These are phyloP conservation scores for Hippolais icterina DNA, from an alignment of 2,113 vertebrate genomes.

Conservation along the genomic window DNA sequence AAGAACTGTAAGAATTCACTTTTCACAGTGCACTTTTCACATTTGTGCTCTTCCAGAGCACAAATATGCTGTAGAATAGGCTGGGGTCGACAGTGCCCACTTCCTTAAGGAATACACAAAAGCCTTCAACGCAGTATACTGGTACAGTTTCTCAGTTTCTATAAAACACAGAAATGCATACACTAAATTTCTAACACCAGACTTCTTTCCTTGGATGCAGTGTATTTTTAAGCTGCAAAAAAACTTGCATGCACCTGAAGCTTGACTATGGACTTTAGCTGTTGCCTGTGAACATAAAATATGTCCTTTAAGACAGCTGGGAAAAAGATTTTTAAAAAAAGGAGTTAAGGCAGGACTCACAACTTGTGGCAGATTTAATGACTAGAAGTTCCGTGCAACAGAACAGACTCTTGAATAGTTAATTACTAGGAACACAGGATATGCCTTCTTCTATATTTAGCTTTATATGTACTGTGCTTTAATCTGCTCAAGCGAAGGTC, in stretches of 20 bases:
- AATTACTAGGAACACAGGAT: conserved; percentile 61
- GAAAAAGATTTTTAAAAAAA: neutral
- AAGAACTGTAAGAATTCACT: neutral
- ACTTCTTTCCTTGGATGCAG: neutral
- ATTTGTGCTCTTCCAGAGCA: neutral
- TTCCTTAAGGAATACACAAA: neutral
- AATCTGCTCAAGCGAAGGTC: conserved; percentile 56
- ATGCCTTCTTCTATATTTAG: conserved; percentile 73
- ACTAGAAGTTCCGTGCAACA: neutral
- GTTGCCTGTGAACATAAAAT: neutral
- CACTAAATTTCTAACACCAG: neutral
- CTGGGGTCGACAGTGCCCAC: neutral
- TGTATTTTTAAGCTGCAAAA: neutral
- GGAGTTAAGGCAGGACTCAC: neutral
- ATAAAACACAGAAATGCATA: neutral
- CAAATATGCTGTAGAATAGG: neutral
- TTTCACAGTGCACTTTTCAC: neutral
- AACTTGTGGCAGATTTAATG: neutral
- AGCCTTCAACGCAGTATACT: neutral
- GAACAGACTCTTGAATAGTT: conserved; percentile 26
- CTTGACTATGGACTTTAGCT: neutral
- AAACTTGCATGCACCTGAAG: neutral
- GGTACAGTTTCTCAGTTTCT: neutral
- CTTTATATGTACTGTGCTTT: conserved; percentile 14
- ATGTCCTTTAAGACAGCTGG: neutral